Conservation (phyloP, 37 sponge, comb jelly and placozoan genomes). For the Hormiphora californensis region DNA sequence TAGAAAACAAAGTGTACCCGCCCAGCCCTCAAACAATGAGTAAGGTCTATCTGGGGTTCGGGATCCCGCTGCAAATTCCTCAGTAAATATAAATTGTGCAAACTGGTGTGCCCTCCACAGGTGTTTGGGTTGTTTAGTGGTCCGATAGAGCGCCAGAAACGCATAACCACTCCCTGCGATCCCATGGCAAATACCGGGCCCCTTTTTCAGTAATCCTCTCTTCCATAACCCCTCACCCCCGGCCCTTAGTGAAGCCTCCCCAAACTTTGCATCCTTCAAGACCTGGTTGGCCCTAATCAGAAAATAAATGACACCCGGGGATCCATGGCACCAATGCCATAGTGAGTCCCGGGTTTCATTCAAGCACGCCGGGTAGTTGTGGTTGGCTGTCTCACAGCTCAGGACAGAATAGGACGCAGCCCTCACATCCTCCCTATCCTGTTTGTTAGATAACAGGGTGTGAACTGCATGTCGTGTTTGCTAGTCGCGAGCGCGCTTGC, state of each 20-base stretch:
- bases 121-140: conserved; percentile 63
- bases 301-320: conserved; percentile 79
- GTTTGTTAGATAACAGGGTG: neutral
- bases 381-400: conserved; percentile 29
- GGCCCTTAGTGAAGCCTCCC: conserved; percentile 57
- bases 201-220: conserved; percentile 80
- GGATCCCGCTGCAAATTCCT: conserved; percentile 26
- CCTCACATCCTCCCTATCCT: conserved; percentile 3
- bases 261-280: conserved; percentile 57
- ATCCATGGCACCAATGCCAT: conserved; percentile 97
- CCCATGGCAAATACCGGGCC: conserved; percentile 91
- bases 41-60: conserved; percentile 71
- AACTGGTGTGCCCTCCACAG: conserved; percentile 69
- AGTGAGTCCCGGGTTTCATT: conserved; percentile 60
- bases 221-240: conserved; percentile 81
- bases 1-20: conserved; percentile 64
- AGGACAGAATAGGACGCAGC: conserved; percentile 26
- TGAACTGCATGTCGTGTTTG: no score
- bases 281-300: conserved; percentile 71
- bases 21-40: conserved; percentile 88
- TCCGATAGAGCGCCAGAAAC: conserved; percentile 70
- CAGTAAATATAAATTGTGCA: conserved; percentile 25
- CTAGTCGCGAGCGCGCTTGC: no score
- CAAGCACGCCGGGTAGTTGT: conserved; percentile 20
- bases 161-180: conserved; percentile 90